Percentiles rank a stretch among this genome's conserved stretches.
Conservation (phyloP, 2,113 vertebrate genomes). For the Damaliscus lunatus region DNA sequence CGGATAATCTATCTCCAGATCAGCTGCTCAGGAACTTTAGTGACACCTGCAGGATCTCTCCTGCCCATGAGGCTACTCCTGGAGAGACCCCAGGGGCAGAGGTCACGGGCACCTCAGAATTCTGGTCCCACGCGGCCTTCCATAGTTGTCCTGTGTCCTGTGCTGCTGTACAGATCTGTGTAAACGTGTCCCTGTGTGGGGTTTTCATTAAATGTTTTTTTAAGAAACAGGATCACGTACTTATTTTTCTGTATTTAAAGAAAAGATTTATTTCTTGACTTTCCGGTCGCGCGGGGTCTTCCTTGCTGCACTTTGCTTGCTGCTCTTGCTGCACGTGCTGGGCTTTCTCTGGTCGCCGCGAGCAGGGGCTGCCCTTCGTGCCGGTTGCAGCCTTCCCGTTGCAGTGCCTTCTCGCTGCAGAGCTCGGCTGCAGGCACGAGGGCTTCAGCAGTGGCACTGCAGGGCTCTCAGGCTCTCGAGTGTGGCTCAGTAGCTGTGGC, state of each 20-base stretch:
- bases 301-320: too few relatives aligned
- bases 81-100: neutral
- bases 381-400: accelerated
- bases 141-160: neutral
- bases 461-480: neutral
- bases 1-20: neutral
- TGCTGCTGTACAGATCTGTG: neutral
- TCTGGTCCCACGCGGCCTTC: neutral
- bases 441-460: neutral
- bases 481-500: neutral
- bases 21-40: neutral
- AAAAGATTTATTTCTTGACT: neutral
- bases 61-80: neutral
- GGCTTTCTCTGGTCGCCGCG: neutral
- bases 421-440: accelerated
- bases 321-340: too few relatives aligned
- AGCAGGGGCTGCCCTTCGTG: neutral
- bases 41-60: neutral
- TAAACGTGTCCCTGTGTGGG: accelerated
- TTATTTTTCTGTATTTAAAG: neutral
- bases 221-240: neutral
- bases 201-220: neutral
- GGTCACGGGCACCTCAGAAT: neutral
- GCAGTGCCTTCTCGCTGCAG: neutral
- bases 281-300: accelerated